Evolutionary conservation across 2,113 vertebrate species (phyloP), one percentile per base, ranked within the genome.

Genomic region (Leptodactylus fuscus): DNA sequence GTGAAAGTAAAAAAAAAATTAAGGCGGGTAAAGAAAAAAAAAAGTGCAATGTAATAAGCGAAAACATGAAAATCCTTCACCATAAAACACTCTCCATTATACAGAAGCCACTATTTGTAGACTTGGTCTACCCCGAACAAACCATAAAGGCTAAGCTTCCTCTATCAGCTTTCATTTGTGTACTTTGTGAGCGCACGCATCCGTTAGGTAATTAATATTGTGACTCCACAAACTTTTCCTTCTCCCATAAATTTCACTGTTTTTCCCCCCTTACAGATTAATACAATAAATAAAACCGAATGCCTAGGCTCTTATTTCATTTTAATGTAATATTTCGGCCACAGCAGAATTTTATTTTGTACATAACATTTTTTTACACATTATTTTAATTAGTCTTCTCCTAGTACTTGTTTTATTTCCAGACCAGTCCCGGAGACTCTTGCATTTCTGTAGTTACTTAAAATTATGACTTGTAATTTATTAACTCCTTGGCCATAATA

Each of bases 171-270:
- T 67, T 85, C 53, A 79, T 79, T 85, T 85, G 75, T 53, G 36
- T 27, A 67, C 65, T 70, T 55, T 69, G 29, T 79, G 46, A 65
- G 55, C 38, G 32, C 53, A 44, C 32, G n/a, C 48, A 44, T 70
- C 83, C 48, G 75, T 69, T 44, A 38, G 58, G 70, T 58, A 83
- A 83, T 83, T 83, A 83, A 83, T 83, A 83, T 83, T 83, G 69
- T 83, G 81, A 75, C 81, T 75, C 81, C 81, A 60, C n/a, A 58
- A 58, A 73, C 81, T 74, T 55, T 60, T 83, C 32, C 70, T 22
- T 18, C 38, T 34, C 81, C n/a, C 9, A 75, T 83, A 83, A 74
- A 83, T 75, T 41, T 48, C 4, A 15, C 15, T 10, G 18, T 62
- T 75, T 76, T 83, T 76, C 53, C 41, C 9, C 41, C 41, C 38